A percentile compares a stretch with the other conserved stretches of the same genome.
phyloP scores from a whole-genome alignment of 1,140 invertebrate species.

The Drosophila suzukii region DNA sequence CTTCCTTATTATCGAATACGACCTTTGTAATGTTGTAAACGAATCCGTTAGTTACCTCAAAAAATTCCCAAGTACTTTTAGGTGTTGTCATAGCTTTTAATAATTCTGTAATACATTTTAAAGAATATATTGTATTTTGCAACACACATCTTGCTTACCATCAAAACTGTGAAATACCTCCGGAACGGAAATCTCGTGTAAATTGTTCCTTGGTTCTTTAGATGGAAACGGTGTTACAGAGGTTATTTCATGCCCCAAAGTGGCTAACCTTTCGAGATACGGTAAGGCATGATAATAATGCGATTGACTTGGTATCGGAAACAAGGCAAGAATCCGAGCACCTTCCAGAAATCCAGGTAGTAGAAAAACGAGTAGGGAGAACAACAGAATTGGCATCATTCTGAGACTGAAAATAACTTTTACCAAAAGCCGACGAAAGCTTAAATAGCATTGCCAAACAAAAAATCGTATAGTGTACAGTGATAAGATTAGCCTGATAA shows the following conservation, averaged over 20 bases:
- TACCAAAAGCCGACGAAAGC: too few species aligned
- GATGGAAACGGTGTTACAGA: constrained; percentile 9
- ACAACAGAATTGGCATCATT: too few species aligned
- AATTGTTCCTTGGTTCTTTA: constrained; percentile 6
- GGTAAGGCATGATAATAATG: constrained; percentile 17
- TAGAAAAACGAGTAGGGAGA: not conserved
- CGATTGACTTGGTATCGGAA: constrained; percentile 20
- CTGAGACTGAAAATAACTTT: too few species aligned
- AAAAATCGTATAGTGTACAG: too few species aligned
- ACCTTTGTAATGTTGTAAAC: constrained; percentile 5
- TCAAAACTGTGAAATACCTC: constrained; percentile 11
- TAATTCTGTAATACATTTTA: not conserved
- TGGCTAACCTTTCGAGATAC: constrained; percentile 20
- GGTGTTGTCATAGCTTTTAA: not conserved
- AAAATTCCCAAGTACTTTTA: not conserved
- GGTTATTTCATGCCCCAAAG: constrained; percentile 21
- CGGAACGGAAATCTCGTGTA: constrained; percentile 10
- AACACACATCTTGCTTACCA: not conserved
- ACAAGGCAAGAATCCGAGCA: constrained; percentile 21
- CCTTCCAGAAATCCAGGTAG: constrained; percentile 9
- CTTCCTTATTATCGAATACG: constrained; percentile 19
- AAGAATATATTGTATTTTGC: not conserved
- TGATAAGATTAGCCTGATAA: too few species aligned
- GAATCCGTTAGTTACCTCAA: constrained; percentile 1
- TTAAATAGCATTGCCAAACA: too few species aligned